phyloP scores from a whole-genome alignment of 2,113 vertebrate genomes.

The Etheostoma spectabile region DNA sequence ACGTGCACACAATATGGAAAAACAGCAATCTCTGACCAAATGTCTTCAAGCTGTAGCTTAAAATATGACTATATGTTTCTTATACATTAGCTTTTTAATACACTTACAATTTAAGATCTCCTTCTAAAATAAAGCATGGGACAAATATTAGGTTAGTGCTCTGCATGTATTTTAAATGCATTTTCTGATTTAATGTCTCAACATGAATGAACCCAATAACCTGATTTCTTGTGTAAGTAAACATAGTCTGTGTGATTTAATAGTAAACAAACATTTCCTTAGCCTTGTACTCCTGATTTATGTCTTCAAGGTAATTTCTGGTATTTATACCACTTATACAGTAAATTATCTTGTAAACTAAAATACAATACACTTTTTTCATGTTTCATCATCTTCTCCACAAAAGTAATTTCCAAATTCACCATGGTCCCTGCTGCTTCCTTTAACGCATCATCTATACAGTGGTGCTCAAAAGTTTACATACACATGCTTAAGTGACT shows the following conservation, averaged over 20 bases:
- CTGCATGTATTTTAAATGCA: not conserved
- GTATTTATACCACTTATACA: not conserved
- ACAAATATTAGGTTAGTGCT: not conserved
- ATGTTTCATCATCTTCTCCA: not conserved
- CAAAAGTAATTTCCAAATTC: not conserved
- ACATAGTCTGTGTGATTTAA: not conserved
- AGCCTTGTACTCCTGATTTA: not conserved
- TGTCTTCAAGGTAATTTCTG: not conserved
- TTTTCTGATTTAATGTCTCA: not conserved
- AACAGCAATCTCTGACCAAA: not conserved
- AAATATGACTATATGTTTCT: not conserved
- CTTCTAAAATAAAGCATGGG: too few species aligned
- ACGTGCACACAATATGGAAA: not conserved
- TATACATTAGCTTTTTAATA: not conserved
- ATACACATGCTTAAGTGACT: too few species aligned
- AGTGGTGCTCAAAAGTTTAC: too few species aligned
- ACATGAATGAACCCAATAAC: not conserved
- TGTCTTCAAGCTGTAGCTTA: slow-evolving; percentile 4
- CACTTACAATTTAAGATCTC: not conserved
- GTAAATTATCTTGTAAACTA: not conserved
- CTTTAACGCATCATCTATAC: not conserved
- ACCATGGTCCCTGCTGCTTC: not conserved
- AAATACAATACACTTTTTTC: not conserved
- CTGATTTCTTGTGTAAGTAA: slow-evolving; percentile 6
- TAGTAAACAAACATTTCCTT: not conserved